A percentile compares a stretch with the other conserved stretches of the same genome.
These are phyloP conservation scores for Pelodytes ibericus DNA, from an alignment of 2,797 vertebrate genomes.

Conservation along the genomic window DNA sequence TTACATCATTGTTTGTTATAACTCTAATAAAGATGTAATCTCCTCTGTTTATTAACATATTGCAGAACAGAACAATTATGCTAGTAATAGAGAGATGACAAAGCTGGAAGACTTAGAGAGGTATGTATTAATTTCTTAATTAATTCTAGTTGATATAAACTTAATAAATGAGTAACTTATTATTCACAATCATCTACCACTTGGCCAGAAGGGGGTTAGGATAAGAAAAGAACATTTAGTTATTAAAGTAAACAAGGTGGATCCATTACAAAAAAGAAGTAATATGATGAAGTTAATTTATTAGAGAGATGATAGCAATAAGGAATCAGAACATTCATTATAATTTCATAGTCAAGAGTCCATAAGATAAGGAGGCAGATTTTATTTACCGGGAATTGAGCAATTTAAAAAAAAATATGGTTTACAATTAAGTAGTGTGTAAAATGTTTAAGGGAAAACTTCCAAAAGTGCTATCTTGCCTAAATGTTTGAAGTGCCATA, in stretches of 20 bases:
- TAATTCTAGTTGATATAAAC: slow-evolving; percentile 10
- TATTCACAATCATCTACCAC: slow-evolving; percentile 5
- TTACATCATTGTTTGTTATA: not conserved
- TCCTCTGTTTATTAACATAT: not conserved
- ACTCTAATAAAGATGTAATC: not conserved
- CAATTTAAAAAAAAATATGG: too few relatives aligned
- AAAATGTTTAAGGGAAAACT: too few relatives aligned
- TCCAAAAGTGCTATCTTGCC: too few relatives aligned
- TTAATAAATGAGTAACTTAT: slow-evolving; percentile 17
- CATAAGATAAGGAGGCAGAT: too few relatives aligned
- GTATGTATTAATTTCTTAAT: not conserved
- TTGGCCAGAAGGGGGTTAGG: slow-evolving; percentile 21
- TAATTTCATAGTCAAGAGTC: slow-evolving; percentile 12
- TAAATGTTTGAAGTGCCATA: too few relatives aligned
- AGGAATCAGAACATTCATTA: slow-evolving; percentile 38
- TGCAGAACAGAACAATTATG: not conserved
- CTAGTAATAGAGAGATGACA: too few relatives aligned
- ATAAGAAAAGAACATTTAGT: slow-evolving; percentile 27
- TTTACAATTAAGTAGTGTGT: too few relatives aligned
- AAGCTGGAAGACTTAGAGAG: not conserved
- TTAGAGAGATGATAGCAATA: slow-evolving; percentile 36
- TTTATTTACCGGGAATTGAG: too few relatives aligned
- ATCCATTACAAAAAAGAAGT: too few relatives aligned
- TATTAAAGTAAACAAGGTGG: slow-evolving; percentile 25
- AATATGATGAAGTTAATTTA: slow-evolving; percentile 36